Base-by-base conservation (phyloP, 2,888 invertebrate genomes). In the Pseudococcus viburni region DNA sequence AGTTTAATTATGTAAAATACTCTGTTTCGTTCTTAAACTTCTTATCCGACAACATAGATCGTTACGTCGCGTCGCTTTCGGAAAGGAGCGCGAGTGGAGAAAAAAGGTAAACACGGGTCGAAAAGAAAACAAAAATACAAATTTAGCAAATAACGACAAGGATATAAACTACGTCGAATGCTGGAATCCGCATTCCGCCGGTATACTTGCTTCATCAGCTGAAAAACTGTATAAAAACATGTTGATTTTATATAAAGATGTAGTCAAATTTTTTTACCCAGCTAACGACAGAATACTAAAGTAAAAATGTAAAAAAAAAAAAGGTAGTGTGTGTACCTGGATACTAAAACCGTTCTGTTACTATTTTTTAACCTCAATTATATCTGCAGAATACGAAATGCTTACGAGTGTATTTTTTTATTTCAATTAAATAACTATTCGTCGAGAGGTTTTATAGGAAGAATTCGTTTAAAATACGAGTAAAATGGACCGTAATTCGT, bases 1-100 rank as follows among this genome's bases (percentile, higher is more conserved):
- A 59, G 59, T 59, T 59, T 59, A 59, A 59, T 59, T 59, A 59
- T 59, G 59, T 59, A 59, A 59, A 59, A 59, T 59, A 59, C n/a
- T 59, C 19, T 59, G n/a, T 59, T 19, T 19, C 17, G 59, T 59
- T 59, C 59, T 59, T 59, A 59, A 59, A 59, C 59, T 59, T 59
- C 17, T 59, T 12, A 42, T 42, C 42, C 42, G 42, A 42, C 59
- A 19, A 19, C 19, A 59, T 5, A 42, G 42, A 42, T 42, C 42
- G 42, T 59, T 59, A n/a, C n/a, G 59, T 59, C n/a, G 59, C 19
- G 59, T 42, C 42, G 42, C 42, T 6, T n/a, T 42, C 42, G 42
- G 42, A 42, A 42, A 9, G 42, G 8, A 59, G 6, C 6, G 17
- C n/a, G 2, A 19, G n/a, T n/a, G 19, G 19, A 17, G 19, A 59